Evolutionary conservation across 92 coral and sea anemone species (phyloP).

Genomic region (Siderastrea radians): DNA sequence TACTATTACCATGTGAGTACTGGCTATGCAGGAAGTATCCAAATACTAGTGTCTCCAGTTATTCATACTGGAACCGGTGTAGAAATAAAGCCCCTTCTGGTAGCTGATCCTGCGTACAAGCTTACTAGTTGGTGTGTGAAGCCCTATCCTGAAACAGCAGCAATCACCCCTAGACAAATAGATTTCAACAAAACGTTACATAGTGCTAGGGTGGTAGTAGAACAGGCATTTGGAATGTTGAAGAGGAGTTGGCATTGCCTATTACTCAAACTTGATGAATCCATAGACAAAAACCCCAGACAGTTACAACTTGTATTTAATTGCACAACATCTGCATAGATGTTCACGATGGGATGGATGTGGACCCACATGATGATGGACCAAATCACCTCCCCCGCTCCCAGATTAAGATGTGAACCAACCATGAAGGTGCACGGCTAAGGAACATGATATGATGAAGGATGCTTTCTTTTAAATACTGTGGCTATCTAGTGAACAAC

Average conservation of each 20-base stretch:
- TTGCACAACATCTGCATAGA: constrained; percentile 38
- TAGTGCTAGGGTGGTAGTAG: constrained; percentile 47
- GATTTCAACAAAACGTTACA: constrained; percentile 44
- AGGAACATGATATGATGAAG: constrained; percentile 30
- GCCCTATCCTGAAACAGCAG: constrained; percentile 50
- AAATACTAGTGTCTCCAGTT: constrained; percentile 39
- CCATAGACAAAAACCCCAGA: constrained; percentile 37
- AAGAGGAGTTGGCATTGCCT: constrained; percentile 42
- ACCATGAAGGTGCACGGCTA: constrained; percentile 50
- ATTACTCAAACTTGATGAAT: constrained; percentile 40
- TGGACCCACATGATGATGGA: constrained; percentile 21
- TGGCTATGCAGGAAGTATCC: constrained; percentile 64
- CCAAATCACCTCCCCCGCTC: constrained; percentile 34
- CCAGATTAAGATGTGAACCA: constrained; percentile 18
- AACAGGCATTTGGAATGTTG: constrained; percentile 53
- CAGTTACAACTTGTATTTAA: constrained; percentile 25
- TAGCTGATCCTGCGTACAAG: constrained; percentile 62
- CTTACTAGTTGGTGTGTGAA: constrained; percentile 66
- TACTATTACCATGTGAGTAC: constrained; percentile 20
- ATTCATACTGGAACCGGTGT: neutral
- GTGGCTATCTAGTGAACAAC: neutral
- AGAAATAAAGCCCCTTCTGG: constrained; percentile 31
- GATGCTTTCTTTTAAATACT: neutral
- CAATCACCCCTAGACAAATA: constrained; percentile 45
- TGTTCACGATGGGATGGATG: neutral